phyloP scores from a whole-genome alignment of 2,888 invertebrate species.

The Drosophila meridiana region DNA sequence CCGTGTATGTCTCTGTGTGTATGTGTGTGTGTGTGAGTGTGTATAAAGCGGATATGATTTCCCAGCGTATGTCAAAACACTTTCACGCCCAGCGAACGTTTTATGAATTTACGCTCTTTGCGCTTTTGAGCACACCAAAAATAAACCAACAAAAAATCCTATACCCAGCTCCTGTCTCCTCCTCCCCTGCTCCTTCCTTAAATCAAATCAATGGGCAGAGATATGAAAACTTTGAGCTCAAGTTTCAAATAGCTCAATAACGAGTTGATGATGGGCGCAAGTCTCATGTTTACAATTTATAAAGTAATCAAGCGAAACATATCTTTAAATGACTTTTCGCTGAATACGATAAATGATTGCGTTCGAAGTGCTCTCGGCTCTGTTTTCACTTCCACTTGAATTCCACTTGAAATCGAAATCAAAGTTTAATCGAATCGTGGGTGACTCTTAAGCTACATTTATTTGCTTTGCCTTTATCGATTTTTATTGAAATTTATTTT shows the following conservation, averaged over 20 bases:
- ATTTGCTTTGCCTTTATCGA: constrained; percentile 5
- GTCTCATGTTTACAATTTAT: constrained; percentile 32
- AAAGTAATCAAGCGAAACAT: constrained; percentile 38
- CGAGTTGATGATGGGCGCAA: constrained; percentile 25
- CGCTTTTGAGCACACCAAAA: constrained; percentile 66
- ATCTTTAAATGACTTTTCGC: constrained; percentile 28
- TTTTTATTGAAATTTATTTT: not conserved
- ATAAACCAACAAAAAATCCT: constrained; percentile 4
- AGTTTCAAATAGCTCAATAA: constrained; percentile 34
- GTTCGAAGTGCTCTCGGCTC: not conserved
- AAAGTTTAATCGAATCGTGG: constrained; percentile 1
- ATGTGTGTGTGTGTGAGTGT: constrained; percentile 29
- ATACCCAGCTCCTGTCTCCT: not conserved
- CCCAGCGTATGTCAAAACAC: constrained; percentile 64
- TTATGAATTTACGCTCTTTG: constrained; percentile 76
- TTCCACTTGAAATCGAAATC: not conserved
- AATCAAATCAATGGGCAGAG: constrained; percentile 18
- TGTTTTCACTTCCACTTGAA: constrained; percentile 4
- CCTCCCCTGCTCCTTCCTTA: not conserved
- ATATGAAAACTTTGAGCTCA: constrained; percentile 26
- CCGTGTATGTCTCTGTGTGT: constrained; percentile 2
- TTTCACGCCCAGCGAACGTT: constrained; percentile 68
- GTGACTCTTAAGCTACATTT: not conserved
- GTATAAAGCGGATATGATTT: constrained; percentile 56
- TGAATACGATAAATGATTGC: constrained; percentile 5